phyloP scores from a whole-genome alignment of 2,113 vertebrate genomes.

The Papio anubis region DNA sequence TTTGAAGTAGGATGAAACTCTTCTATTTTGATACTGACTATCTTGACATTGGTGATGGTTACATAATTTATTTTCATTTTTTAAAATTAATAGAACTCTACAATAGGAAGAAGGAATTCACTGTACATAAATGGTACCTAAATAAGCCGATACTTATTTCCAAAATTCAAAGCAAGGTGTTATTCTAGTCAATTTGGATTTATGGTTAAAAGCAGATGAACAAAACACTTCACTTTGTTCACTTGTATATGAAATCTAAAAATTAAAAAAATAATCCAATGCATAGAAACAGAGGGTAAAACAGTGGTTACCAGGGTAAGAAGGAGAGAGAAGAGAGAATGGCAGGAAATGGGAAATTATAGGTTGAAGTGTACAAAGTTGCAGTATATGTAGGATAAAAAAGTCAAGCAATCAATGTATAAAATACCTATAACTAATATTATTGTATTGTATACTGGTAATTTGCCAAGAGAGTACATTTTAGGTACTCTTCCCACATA shows the following conservation, averaged over 20 bases:
- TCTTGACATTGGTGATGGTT: background rate
- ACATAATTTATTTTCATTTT: background rate
- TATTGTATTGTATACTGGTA: too few species aligned
- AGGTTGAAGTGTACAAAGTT: too few species aligned
- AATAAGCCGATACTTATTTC: background rate
- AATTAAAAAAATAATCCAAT: too few species aligned
- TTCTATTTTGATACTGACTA: background rate
- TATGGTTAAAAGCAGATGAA: background rate
- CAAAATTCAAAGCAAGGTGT: background rate
- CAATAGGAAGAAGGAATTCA: background rate
- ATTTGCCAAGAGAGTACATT: background rate
- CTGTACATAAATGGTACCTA: background rate
- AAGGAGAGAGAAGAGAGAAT: too few species aligned
- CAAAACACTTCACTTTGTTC: background rate
- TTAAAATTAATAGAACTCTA: background rate
- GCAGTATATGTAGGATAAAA: too few species aligned
- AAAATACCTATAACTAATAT: too few species aligned
- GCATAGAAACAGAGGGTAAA: too few species aligned
- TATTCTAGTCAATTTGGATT: background rate
- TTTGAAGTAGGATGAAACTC: background rate
- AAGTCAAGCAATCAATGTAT: too few species aligned
- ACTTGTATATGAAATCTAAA: background rate
- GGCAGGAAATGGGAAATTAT: too few species aligned
- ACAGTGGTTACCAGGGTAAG: too few species aligned
- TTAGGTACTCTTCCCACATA: background rate